Conservation (phyloP, 2,888 invertebrate genomes). For the Brachylomia viminalis region DNA sequence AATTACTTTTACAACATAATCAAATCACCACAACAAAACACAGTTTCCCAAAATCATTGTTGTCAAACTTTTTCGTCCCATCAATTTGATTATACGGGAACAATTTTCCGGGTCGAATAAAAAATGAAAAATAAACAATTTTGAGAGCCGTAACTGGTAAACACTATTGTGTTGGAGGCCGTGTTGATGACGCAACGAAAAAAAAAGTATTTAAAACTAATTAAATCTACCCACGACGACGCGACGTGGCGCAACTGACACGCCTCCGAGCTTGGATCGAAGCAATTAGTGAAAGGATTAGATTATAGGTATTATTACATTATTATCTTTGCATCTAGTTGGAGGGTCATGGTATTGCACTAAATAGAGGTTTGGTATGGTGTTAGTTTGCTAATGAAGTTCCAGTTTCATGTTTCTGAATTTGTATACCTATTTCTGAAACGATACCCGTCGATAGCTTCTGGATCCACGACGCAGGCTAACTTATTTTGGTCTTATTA, state of each 20-base stretch:
- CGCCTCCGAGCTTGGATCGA: slow-evolving; percentile 80
- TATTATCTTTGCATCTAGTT: slow-evolving; percentile 58
- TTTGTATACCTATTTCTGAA: background rate
- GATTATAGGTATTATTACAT: slow-evolving; percentile 62
- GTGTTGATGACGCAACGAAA: slow-evolving; percentile 83
- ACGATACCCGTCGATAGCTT: background rate
- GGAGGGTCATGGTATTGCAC: slow-evolving; percentile 36
- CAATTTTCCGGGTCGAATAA: slow-evolving; percentile 60
- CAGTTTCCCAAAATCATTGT: slow-evolving; percentile 17
- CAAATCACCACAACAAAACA: background rate
- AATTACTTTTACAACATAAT: background rate
- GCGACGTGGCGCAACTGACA: slow-evolving; percentile 82
- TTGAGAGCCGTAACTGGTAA: slow-evolving; percentile 65
- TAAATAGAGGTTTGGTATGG: slow-evolving; percentile 15
- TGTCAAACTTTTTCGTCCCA: slow-evolving; percentile 34
- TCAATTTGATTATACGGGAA: slow-evolving; percentile 54
- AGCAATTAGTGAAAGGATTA: slow-evolving; percentile 84
- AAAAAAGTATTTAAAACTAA: slow-evolving; percentile 86
- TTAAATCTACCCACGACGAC: slow-evolving; percentile 87
- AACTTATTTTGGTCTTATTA: too few species aligned
- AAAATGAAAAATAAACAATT: slow-evolving; percentile 64
- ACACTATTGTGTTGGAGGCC: slow-evolving; percentile 66
- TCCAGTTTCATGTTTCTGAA: background rate
- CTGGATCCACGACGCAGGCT: background rate
- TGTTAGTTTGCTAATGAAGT: slow-evolving; percentile 11